Conservation (phyloP, 1,140 invertebrate genomes). For the Brachionus koreanus region DNA sequence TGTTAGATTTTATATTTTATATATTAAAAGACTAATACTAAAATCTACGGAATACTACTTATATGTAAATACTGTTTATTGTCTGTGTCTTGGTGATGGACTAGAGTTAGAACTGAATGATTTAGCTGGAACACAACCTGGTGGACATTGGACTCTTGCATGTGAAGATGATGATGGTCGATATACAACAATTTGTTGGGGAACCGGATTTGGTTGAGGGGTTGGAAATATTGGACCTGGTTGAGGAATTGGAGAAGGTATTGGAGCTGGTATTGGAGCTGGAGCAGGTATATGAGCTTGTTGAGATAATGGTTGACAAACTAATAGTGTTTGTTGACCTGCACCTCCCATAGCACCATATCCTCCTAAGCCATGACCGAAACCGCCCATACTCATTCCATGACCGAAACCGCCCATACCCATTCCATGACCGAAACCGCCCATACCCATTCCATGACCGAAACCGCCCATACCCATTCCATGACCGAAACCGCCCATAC, state of each 20-base stretch:
- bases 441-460: not conserved
- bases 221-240: not conserved
- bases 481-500: not conserved
- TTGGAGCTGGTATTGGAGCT: not conserved
- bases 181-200: constrained; percentile 43
- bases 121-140: constrained; percentile 44
- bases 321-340: not conserved
- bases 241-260: not conserved
- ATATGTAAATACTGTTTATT: constrained; percentile 30
- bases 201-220: constrained; percentile 21
- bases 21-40: constrained; percentile 31
- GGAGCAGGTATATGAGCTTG: not conserved
- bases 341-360: constrained; percentile 10
- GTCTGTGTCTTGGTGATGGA: constrained; percentile 41
- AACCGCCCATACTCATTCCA: not conserved
- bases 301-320: not conserved
- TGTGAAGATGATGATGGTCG: constrained; percentile 28
- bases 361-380: constrained; percentile 17
- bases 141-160: constrained; percentile 34
- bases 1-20: not conserved
- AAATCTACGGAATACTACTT: constrained; percentile 5
- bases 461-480: not conserved
- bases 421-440: not conserved
- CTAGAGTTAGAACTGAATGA: constrained; percentile 30
- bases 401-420: not conserved